These are phyloP conservation scores for Ceryle rudis DNA, from an alignment of 2,797 vertebrate genomes.

Conservation along the genomic window DNA sequence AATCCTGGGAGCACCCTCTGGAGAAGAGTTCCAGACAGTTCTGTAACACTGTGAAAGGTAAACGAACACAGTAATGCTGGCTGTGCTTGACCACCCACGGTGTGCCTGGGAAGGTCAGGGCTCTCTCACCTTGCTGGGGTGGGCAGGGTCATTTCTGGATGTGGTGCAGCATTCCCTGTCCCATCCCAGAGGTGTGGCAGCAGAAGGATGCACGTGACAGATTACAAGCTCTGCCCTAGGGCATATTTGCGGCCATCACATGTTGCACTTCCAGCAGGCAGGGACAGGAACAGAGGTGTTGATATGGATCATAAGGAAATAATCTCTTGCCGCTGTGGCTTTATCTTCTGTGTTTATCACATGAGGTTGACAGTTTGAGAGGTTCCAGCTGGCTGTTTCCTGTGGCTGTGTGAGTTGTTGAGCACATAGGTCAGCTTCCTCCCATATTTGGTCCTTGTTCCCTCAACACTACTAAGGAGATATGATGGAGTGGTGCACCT, in stretches of 20 bases:
- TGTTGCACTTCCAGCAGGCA: not conserved
- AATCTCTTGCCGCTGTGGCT: not conserved
- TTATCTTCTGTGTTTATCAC: not conserved
- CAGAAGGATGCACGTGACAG: not conserved
- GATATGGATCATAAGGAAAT: not conserved
- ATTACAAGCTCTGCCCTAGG: rapidly evolving
- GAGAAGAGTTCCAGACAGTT: not conserved
- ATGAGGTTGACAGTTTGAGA: not conserved
- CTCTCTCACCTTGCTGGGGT: not conserved
- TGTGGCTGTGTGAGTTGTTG: rapidly evolving
- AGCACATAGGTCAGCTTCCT: not conserved
- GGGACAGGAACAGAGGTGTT: rapidly evolving
- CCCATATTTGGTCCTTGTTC: not conserved
- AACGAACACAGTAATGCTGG: not conserved
- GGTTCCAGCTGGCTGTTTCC: not conserved
- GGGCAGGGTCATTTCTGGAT: not conserved
- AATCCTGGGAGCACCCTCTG: not conserved
- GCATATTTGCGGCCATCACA: not conserved
- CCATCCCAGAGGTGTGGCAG: not conserved
- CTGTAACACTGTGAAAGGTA: not conserved
- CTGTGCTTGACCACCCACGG: not conserved
- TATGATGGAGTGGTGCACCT: not conserved
- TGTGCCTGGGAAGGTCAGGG: not conserved
- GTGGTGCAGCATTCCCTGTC: not conserved
- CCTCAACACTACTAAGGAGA: not conserved